phyloP scores from a whole-genome alignment of 2,113 vertebrate genomes.

The Psammodynastes pulverulentus region DNA sequence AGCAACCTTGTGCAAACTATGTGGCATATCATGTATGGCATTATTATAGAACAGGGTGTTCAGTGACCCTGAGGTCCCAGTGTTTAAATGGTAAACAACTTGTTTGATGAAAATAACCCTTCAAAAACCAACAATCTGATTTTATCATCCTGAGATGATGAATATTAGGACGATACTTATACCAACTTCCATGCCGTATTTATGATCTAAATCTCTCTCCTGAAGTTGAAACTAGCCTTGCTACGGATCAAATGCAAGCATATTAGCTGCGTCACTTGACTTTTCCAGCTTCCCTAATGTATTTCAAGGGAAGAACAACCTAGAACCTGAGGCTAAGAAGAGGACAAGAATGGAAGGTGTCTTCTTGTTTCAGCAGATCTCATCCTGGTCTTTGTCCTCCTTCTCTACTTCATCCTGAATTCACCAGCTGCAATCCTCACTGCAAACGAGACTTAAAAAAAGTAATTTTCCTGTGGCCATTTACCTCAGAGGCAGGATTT shows the following conservation, averaged over 20 bases:
- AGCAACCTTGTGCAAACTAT: conserved; percentile 11
- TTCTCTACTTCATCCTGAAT: neutral
- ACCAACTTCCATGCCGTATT: neutral
- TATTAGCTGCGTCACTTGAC: neutral
- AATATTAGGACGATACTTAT: neutral
- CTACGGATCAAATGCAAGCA: neutral
- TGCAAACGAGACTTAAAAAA: neutral
- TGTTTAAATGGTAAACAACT: neutral
- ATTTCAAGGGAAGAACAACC: neutral
- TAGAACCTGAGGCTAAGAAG: neutral
- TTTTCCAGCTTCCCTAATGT: neutral
- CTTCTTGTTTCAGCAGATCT: neutral
- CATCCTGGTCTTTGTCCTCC: neutral
- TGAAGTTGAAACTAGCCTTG: neutral
- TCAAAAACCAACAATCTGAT: neutral
- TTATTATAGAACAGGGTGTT: neutral
- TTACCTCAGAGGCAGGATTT: neutral
- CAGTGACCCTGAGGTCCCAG: neutral
- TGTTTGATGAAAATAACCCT: neutral
- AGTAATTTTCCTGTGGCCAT: neutral
- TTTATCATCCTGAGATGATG: neutral
- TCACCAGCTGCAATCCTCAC: neutral
- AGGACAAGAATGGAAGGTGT: neutral
- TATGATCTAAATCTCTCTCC: neutral
- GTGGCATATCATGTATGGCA: neutral